phyloP scores from a whole-genome alignment of 1,140 invertebrate species.

The Dreissena polymorpha region DNA sequence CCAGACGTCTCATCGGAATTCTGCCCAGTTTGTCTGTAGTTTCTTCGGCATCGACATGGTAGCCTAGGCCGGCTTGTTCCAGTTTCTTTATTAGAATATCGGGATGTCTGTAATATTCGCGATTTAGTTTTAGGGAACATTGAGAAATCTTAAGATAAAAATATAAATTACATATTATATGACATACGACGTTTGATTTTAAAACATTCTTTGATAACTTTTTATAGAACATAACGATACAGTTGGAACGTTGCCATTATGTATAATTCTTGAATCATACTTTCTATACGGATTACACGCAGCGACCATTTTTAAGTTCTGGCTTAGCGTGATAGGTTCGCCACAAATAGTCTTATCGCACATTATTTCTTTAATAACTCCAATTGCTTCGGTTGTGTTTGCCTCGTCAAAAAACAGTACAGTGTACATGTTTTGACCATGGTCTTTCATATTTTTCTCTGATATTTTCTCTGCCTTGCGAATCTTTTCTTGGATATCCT shows the following conservation, averaged over 20 bases:
- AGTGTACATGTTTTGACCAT: slow-evolving; percentile 19
- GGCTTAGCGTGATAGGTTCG: slow-evolving; percentile 48
- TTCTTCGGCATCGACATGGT: slow-evolving; percentile 69
- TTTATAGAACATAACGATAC: too few species aligned
- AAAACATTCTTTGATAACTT: not conserved
- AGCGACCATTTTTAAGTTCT: slow-evolving; percentile 70
- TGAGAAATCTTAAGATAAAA: not conserved
- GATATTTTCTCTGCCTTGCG: slow-evolving; percentile 51
- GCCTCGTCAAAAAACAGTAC: slow-evolving; percentile 75
- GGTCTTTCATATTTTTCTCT: slow-evolving; percentile 5
- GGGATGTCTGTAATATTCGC: slow-evolving; percentile 65
- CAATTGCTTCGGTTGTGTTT: slow-evolving; percentile 75
- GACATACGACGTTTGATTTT: not conserved
- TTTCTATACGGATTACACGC: slow-evolving; percentile 76
- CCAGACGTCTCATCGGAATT: slow-evolving; percentile 74
- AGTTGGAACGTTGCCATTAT: too few species aligned
- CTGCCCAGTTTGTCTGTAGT: slow-evolving; percentile 70
- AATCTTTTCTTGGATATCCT: slow-evolving; percentile 68
- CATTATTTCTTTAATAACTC: slow-evolving; percentile 75
- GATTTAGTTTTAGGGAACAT: not conserved
- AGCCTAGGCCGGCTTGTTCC: slow-evolving; percentile 74
- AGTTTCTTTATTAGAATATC: slow-evolving; percentile 72
- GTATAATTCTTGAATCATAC: slow-evolving; percentile 45
- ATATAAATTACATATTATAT: not conserved
- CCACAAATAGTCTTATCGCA: slow-evolving; percentile 72